Conservation (phyloP, 2,888 invertebrate genomes). For the Caenorhabditis sp. region DNA sequence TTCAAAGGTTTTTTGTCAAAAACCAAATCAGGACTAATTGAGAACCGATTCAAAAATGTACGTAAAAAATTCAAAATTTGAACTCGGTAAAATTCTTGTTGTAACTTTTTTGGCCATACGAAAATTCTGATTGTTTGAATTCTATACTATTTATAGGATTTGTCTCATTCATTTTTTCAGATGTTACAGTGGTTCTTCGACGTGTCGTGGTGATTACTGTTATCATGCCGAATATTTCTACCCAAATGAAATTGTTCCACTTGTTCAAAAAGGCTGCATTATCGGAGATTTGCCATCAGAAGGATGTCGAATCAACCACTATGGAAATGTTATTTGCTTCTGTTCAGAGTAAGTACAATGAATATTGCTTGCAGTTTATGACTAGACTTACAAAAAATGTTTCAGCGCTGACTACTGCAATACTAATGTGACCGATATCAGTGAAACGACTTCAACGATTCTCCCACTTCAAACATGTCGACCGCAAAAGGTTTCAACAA, state of each 20-base stretch:
- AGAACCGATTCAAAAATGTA: too few species aligned
- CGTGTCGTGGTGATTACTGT: slow-evolving; percentile 37
- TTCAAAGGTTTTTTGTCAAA: too few species aligned
- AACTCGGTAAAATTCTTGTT: too few species aligned
- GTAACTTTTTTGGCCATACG: too few species aligned
- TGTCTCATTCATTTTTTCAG: not conserved
- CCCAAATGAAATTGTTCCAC: slow-evolving; percentile 23
- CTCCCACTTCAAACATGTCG: slow-evolving; percentile 45
- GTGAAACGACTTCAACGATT: slow-evolving; percentile 9
- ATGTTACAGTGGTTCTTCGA: slow-evolving; percentile 10
- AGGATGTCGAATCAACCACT: slow-evolving; percentile 46
- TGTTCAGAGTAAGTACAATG: slow-evolving; percentile 38
- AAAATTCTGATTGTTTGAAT: too few species aligned
- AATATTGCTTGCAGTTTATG: not conserved
- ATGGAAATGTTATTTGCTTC: slow-evolving; percentile 47
- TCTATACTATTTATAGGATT: too few species aligned
- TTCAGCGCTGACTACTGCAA: slow-evolving; percentile 43
- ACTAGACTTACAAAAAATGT: not conserved
- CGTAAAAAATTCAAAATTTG: too few species aligned
- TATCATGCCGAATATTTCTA: slow-evolving; percentile 39
- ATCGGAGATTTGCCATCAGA: slow-evolving; percentile 33
- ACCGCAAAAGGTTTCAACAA: slow-evolving; percentile 26
- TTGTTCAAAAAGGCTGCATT: slow-evolving; percentile 41
- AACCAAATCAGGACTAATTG: too few species aligned
- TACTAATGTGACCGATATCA: slow-evolving; percentile 26